A percentile compares a stretch with the other conserved stretches of the same genome.
Evolutionary conservation across 2,888 invertebrate genomes (phyloP).

Genomic region (Pheosia tremula): DNA sequence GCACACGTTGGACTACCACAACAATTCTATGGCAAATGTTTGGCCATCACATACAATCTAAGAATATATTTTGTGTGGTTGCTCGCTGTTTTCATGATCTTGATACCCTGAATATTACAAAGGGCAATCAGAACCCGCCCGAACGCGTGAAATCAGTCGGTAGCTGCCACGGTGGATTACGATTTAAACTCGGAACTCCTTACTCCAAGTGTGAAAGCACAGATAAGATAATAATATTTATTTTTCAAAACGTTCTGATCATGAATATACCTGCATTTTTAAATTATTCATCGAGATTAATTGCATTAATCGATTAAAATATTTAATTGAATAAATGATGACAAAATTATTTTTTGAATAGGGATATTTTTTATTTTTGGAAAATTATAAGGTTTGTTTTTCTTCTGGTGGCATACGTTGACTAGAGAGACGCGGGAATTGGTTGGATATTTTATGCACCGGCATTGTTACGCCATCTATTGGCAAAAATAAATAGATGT

Average conservation of each 20-base stretch:
- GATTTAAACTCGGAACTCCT: conserved; percentile 33
- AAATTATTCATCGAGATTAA: too few species aligned
- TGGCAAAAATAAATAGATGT: conserved; percentile 5
- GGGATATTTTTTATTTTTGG: too few species aligned
- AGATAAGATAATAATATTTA: conserved; percentile 32
- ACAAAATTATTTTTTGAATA: too few species aligned
- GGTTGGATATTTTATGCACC: not conserved
- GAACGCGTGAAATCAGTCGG: conserved; percentile 48
- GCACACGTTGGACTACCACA: not conserved
- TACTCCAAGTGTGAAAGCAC: conserved; percentile 39
- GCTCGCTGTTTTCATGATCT: conserved; percentile 9
- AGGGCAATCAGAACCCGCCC: conserved; percentile 42
- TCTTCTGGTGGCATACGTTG: too few species aligned
- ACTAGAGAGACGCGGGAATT: too few species aligned
- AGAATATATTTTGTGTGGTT: not conserved
- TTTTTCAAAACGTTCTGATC: not conserved
- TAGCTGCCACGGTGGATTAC: conserved; percentile 47
- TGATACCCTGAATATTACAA: conserved; percentile 30
- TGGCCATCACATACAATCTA: not conserved
- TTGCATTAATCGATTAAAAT: too few species aligned
- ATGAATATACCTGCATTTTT: not conserved
- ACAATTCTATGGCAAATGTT: not conserved
- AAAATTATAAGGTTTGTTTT: too few species aligned
- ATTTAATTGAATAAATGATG: too few species aligned
- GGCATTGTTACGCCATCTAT: conserved; percentile 56